Evolutionary conservation across 2,888 invertebrate genomes (phyloP).

Genomic region (Chloroclystis v-ata): DNA sequence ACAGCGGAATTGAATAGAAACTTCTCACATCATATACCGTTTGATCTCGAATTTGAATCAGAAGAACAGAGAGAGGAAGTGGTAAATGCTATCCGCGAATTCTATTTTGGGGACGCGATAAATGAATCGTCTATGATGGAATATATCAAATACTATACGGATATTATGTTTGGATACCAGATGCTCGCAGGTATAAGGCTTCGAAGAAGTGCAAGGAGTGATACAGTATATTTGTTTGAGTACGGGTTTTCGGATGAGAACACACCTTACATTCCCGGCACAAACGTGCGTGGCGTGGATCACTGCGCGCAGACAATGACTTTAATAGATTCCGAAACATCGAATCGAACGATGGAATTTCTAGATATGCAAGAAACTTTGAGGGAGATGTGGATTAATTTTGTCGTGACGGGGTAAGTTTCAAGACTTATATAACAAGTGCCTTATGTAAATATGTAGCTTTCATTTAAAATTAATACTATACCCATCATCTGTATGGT

Average conservation of each 20-base stretch:
- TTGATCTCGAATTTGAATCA: neutral
- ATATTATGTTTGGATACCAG: constrained; percentile 47
- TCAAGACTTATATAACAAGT: too few species aligned
- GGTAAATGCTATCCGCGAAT: neutral
- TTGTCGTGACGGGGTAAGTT: neutral
- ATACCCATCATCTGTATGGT: too few species aligned
- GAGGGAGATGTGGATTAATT: constrained; percentile 1
- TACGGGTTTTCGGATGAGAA: constrained; percentile 42
- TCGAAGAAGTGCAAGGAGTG: constrained; percentile 39
- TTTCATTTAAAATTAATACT: too few species aligned
- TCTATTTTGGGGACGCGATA: neutral
- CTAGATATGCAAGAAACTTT: neutral
- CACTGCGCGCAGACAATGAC: constrained; percentile 42
- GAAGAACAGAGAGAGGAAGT: neutral
- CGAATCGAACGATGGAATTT: neutral
- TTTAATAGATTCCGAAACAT: constrained; percentile 22
- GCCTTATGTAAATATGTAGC: too few species aligned
- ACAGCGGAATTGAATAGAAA: neutral
- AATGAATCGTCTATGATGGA: neutral
- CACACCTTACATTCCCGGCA: constrained; percentile 31
- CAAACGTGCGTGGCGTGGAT: constrained; percentile 34
- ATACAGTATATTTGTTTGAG: constrained; percentile 47
- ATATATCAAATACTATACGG: constrained; percentile 43
- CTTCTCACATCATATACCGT: neutral
- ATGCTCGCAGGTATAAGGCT: constrained; percentile 35